Evolutionary conservation across 1,140 invertebrate species (phyloP).

Genomic region (Rhizoglyphus robini): DNA sequence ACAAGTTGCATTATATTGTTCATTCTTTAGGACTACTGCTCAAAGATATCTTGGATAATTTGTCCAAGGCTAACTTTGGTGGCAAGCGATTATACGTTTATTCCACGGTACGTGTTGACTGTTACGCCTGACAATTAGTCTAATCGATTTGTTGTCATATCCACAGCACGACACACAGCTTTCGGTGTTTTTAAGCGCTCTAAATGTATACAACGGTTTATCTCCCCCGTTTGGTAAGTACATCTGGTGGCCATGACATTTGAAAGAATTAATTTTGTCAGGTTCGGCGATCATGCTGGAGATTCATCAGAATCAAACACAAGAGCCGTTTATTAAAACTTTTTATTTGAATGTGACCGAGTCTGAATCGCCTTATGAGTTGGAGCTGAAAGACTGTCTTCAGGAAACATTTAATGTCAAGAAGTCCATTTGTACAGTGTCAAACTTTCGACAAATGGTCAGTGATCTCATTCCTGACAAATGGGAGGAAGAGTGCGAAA

Average conservation of each 20-base stretch:
- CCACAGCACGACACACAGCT: constrained; percentile 20
- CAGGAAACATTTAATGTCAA: not conserved
- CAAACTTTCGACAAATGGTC: not conserved
- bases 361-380: not conserved
- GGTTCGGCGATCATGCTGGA: constrained; percentile 20
- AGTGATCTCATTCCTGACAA: constrained; percentile 5
- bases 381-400: not conserved
- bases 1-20: not conserved
- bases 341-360: constrained; percentile 22
- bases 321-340: not conserved
- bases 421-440: not conserved
- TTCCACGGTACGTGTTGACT: constrained; percentile 19
- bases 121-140: not conserved
- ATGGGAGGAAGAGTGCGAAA: constrained; percentile 18
- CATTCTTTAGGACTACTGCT: constrained; percentile 9
- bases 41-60: constrained; percentile 6
- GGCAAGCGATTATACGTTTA: constrained; percentile 45
- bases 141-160: not conserved
- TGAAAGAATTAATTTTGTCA: not conserved
- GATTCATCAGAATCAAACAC: constrained; percentile 7
- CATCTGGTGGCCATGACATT: not conserved
- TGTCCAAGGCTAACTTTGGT: not conserved
- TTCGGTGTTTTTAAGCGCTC: constrained; percentile 19
- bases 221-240: constrained; percentile 19
- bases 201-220: constrained; percentile 2